phyloP scores from a whole-genome alignment of 64 coral and sea anemone genomes.

The Montipora sp. region DNA sequence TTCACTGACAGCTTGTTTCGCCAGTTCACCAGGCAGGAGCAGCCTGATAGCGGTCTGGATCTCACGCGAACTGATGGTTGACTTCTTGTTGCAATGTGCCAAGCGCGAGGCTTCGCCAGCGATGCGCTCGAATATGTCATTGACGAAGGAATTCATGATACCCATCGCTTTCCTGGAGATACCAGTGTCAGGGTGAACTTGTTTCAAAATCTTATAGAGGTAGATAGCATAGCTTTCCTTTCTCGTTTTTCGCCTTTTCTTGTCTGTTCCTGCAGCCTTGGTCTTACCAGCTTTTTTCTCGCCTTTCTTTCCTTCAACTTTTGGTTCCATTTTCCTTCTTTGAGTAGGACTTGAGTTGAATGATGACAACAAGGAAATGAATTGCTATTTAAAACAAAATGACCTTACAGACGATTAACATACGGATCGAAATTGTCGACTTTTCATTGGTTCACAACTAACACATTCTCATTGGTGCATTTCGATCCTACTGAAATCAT shows the following conservation, averaged over 20 bases:
- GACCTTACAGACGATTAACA: neutral
- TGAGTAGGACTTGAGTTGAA: neutral
- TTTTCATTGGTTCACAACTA: neutral
- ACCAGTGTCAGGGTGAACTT: constrained; percentile 63
- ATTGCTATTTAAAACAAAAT: neutral
- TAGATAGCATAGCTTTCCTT: constrained; percentile 67
- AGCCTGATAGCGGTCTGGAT: constrained; percentile 52
- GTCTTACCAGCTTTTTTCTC: constrained; percentile 39
- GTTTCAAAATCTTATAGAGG: constrained; percentile 60
- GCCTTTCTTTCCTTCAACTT: constrained; percentile 43
- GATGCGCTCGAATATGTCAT: constrained; percentile 85
- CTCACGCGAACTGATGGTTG: constrained; percentile 47
- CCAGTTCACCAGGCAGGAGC: constrained; percentile 44
- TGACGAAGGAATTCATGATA: constrained; percentile 76
- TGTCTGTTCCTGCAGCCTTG: constrained; percentile 5
- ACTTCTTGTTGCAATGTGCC: constrained; percentile 68
- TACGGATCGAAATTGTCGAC: neutral
- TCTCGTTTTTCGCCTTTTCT: constrained; percentile 34
- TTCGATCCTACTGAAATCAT: neutral
- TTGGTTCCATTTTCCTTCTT: neutral
- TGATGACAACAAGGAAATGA: neutral
- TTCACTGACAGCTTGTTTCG: constrained; percentile 4
- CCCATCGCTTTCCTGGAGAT: constrained; percentile 69
- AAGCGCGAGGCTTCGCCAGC: constrained; percentile 56
- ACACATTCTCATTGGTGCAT: neutral